A percentile compares a stretch with the other conserved stretches of the same genome.
phyloP scores from a whole-genome alignment of 2,888 invertebrate species.

The Mylabris sibirica region DNA sequence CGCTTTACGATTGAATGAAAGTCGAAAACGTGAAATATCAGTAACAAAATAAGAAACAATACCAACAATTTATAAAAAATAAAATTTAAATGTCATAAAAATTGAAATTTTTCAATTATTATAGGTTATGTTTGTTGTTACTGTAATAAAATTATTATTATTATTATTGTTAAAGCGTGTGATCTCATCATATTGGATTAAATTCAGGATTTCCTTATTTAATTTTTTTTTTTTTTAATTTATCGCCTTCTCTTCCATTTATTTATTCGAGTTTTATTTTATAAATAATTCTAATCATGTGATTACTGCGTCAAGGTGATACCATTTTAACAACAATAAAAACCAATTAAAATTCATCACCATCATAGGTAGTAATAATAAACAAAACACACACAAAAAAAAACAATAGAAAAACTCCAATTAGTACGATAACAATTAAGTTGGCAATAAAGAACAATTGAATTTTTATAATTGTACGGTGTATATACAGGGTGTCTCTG shows the following conservation, averaged over 20 bases:
- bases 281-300: not conserved
- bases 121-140: not conserved
- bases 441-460: not conserved
- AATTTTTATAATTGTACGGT: not conserved
- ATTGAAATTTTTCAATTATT: not conserved
- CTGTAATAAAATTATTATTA: too few species aligned
- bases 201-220: not conserved
- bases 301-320: not conserved
- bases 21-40: constrained; percentile 1
- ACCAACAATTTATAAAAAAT: not conserved
- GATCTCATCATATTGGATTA: not conserved
- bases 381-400: not conserved
- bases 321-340: constrained; percentile 3
- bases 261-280: too few species aligned
- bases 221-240: not conserved
- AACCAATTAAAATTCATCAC: not conserved
- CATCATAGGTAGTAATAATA: not conserved
- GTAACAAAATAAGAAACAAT: not conserved
- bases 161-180: not conserved
- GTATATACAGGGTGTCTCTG: not conserved
- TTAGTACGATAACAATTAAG: not conserved
- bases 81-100: not conserved
- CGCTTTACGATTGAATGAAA: not conserved
- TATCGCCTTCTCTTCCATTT: too few species aligned
- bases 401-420: not conserved